A percentile compares a stretch with the other conserved stretches of the same genome.
Evolutionary conservation across 2,113 vertebrate species (phyloP).

Genomic region (Pantherophis guttatus): DNA sequence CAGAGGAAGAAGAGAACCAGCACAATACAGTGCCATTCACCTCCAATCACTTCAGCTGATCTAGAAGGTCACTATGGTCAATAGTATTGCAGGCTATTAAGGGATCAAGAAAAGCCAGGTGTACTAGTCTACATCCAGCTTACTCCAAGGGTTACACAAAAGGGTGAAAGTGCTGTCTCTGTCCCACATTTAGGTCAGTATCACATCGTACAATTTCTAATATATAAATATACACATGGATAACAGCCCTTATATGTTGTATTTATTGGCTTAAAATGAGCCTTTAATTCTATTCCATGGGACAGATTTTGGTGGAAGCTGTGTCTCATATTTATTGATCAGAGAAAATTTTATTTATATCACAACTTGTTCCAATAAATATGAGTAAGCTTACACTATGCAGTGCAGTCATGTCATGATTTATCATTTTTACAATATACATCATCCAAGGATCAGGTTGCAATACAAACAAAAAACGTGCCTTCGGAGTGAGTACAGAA

Average conservation of each 20-base stretch:
- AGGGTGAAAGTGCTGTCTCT: neutral
- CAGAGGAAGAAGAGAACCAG: neutral
- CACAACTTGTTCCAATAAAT: neutral
- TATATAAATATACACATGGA: neutral
- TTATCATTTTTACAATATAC: neutral
- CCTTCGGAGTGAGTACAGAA: neutral
- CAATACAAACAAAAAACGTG: neutral
- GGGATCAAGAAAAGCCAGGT: neutral
- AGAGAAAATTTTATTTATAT: neutral
- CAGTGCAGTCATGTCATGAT: neutral
- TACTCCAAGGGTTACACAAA: neutral
- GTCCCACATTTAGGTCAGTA: neutral
- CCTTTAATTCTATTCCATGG: neutral
- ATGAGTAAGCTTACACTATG: neutral
- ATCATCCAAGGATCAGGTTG: neutral
- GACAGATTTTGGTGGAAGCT: neutral
- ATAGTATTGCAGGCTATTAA: neutral
- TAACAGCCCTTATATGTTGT: neutral
- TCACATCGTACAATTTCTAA: neutral
- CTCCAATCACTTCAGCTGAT: neutral
- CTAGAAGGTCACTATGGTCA: neutral
- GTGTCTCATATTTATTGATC: neutral
- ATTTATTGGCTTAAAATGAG: neutral
- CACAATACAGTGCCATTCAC: neutral
- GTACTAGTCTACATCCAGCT: neutral